phyloP scores from a whole-genome alignment of 2,113 vertebrate species.

The Heptranchias perlo region DNA sequence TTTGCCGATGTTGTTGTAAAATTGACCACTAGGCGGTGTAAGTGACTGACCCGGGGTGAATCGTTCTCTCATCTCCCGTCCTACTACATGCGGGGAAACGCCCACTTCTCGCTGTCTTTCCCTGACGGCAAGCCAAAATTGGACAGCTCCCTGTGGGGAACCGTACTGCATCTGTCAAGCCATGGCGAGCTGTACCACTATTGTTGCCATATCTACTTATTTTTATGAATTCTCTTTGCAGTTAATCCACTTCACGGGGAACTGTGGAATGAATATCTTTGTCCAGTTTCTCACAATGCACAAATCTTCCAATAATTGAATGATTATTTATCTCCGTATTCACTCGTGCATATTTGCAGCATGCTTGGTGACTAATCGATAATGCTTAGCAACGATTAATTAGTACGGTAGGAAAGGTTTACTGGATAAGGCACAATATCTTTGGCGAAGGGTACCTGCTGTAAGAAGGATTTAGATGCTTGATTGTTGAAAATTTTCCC shows the following conservation, averaged over 20 bases:
- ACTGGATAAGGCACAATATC: neutral
- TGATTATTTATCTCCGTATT: neutral
- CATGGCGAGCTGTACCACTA: neutral
- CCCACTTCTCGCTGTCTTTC: neutral
- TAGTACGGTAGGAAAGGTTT: neutral
- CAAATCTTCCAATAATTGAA: neutral
- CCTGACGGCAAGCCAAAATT: neutral
- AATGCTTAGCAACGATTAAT: neutral
- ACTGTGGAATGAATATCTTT: neutral
- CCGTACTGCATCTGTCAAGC: neutral
- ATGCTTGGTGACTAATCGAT: neutral
- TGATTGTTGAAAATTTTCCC: neutral
- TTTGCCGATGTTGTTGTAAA: neutral
- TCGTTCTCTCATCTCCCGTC: no score
- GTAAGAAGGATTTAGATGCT: neutral
- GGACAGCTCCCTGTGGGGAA: neutral
- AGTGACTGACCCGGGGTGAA: neutral
- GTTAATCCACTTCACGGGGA: neutral
- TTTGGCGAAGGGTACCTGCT: no score
- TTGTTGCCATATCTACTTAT: neutral
- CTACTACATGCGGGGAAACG: neutral
- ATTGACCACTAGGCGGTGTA: neutral
- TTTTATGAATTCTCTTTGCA: neutral
- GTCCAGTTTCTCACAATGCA: neutral
- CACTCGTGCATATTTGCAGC: neutral